These are phyloP conservation scores for Plemyria rubiginata DNA, from an alignment of 2,888 invertebrate species.

Conservation along the genomic window DNA sequence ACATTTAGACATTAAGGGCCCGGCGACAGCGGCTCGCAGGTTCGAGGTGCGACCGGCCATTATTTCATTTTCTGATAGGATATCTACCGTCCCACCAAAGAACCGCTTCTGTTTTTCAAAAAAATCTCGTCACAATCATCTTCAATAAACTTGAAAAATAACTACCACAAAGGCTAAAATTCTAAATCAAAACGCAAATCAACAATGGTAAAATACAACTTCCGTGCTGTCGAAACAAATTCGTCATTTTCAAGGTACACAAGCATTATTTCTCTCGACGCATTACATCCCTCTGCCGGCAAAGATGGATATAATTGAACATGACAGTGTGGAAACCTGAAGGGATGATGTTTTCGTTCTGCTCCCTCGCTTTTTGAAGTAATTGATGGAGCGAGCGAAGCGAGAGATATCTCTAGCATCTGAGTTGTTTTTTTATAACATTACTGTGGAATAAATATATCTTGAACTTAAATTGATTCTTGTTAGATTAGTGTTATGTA, in stretches of 20 bases:
- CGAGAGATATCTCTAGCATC: no score
- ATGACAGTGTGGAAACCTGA: neutral
- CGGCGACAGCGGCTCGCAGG: no score
- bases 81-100: no score
- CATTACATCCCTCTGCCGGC: neutral
- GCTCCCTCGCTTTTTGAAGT: neutral
- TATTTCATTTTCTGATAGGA: no score
- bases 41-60: no score
- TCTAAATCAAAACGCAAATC: neutral
- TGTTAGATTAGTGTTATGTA: no score
- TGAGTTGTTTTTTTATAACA: neutral
- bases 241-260: conserved; percentile 10
- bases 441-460: no score
- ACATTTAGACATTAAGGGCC: no score
- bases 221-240: neutral
- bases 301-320: conserved; percentile 9
- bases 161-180: neutral
- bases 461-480: no score
- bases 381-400: neutral
- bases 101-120: no score
- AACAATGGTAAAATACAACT: neutral
- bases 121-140: no score
- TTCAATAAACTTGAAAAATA: neutral
- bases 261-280: conserved; percentile 2
- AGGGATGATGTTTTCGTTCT: neutral